Base-by-base conservation (phyloP, 2,888 invertebrate genomes). In the Erebia aethiops region DNA sequence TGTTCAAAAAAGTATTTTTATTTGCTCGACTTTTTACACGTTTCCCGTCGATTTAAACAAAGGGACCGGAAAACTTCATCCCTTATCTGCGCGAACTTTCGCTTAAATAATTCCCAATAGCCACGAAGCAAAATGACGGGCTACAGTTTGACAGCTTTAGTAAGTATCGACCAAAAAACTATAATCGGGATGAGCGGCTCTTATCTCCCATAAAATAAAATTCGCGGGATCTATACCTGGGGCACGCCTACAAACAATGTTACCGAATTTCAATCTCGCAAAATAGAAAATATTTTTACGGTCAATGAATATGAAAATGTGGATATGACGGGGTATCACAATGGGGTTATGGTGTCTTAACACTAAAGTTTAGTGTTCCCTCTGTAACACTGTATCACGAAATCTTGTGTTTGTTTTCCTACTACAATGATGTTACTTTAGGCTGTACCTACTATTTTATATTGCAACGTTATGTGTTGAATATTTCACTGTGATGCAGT, bases 251-350 rank as follows among this genome's bases (percentile, higher is more conserved):
- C 88, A 89, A 89, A 90, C 89, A 89, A 87, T 87, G 90, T 90
- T 88, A 89, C 83, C 78, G 83, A 82, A 90, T 89, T 90, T 91
- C 90, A 91, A 91, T 91, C 90, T 91, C 86, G 81, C 87, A 87
- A 89, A 90, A 91, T 88, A 91, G 89, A 88, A 90, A 90, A 91
- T 87, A 88, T 89, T 89, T 91, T 90, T 91, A 90, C 89, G 89
- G 90, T 87, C 90, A 90, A 89, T 91, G 89, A 87, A 90, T 91
- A 91, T 86, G 87, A 89, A 89, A 90, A 85, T 87, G 87, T 88
- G 85, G 85, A 86, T 86, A 81, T 81, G 84, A 80, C 74, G 79
- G 74, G 75, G 70, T 77, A 77, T 78, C 78, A 80, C 78, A 76
- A 73, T 75, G 79, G 78, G 78, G 84, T 86, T 84, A 83, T 82